Evolutionary conservation across 2,888 invertebrate species (phyloP).

Genomic region (Epirrita christyi): DNA sequence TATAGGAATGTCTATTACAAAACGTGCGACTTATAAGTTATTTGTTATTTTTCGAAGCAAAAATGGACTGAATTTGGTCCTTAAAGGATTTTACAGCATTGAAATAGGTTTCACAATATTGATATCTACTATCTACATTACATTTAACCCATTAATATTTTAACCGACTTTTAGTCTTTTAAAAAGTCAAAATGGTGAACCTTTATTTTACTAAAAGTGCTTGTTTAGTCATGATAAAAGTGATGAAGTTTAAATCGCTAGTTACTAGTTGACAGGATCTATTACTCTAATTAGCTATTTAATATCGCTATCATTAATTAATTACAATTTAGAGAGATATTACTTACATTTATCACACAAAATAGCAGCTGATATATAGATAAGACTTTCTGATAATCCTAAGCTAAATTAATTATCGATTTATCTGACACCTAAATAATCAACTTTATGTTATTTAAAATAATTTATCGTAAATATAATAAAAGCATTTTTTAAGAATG

Average conservation of each 20-base stretch:
- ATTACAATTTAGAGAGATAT: constrained; percentile 7
- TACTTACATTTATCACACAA: constrained; percentile 10
- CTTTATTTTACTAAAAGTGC: constrained; percentile 1
- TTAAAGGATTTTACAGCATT: neutral
- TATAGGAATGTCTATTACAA: constrained; percentile 9
- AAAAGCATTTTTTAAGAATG: constrained; percentile 7
- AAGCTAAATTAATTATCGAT: neutral
- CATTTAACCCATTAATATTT: no score
- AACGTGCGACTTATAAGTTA: neutral
- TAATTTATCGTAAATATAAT: neutral
- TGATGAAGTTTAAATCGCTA: neutral
- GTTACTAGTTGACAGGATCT: neutral
- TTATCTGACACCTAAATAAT: neutral
- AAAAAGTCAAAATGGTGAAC: no score
- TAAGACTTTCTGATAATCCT: neutral
- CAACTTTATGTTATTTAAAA: neutral
- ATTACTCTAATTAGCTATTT: neutral
- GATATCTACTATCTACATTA: no score
- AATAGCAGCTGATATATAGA: constrained; percentile 1
- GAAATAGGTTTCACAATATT: neutral
- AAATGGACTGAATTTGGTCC: constrained; percentile 22
- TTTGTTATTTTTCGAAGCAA: constrained; percentile 7
- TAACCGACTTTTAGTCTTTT: no score
- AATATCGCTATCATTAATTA: neutral
- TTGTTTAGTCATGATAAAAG: neutral